Conservation (phyloP, 2,888 invertebrate species). For the Herminia tarsipennalis region DNA sequence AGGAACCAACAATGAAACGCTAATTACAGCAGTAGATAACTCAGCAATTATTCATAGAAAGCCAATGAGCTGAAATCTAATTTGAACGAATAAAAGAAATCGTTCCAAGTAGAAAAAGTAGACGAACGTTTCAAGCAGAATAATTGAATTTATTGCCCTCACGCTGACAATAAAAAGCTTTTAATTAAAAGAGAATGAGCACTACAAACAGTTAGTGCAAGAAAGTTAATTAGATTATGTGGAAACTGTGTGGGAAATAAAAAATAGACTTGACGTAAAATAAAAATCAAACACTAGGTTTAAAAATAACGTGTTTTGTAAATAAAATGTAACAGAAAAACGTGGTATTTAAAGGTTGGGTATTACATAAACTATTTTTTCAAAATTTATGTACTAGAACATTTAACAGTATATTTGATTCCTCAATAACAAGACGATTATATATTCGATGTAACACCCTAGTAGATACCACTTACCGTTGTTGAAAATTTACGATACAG, state of each 20-base stretch:
- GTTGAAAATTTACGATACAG: too few species aligned
- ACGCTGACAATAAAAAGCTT: conserved; percentile 46
- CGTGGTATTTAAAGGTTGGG: too few species aligned
- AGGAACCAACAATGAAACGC: background rate
- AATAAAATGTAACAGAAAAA: too few species aligned
- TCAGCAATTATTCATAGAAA: conserved; percentile 11
- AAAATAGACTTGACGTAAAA: too few species aligned
- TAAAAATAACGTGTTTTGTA: too few species aligned
- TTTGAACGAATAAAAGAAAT: conserved; percentile 29
- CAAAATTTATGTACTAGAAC: too few species aligned
- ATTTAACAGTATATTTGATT: too few species aligned
- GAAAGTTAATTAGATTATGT: conserved; percentile 39
- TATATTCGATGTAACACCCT: too few species aligned
- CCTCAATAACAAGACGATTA: too few species aligned
- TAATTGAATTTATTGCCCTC: conserved; percentile 50
- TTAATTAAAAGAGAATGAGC: conserved; percentile 45
- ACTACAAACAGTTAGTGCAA: conserved; percentile 36
- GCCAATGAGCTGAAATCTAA: conserved; percentile 39
- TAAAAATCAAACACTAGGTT: too few species aligned
- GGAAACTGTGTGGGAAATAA: conserved; percentile 16
- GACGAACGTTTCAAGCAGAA: conserved; percentile 31
- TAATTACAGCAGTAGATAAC: conserved; percentile 4
- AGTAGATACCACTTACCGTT: too few species aligned
- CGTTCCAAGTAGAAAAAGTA: conserved; percentile 15
- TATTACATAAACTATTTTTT: too few species aligned